A percentile compares a stretch with the other conserved stretches of the same genome.
These are phyloP conservation scores for Climacteris rufus DNA, from an alignment of 2,113 vertebrate species.

Conservation along the genomic window DNA sequence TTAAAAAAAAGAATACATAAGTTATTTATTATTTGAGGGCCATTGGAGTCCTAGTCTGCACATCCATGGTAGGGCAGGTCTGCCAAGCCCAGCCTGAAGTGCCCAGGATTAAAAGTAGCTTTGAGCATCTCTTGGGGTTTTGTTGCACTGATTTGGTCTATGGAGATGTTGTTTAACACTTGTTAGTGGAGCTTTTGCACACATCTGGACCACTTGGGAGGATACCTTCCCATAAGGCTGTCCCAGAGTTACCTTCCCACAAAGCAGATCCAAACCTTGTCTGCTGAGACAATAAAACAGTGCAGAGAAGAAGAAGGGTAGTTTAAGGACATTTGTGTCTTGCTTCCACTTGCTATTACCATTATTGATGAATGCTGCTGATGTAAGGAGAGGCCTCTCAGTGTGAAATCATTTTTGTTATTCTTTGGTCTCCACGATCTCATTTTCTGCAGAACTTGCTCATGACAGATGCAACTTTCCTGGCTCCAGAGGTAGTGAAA, in stretches of 20 bases:
- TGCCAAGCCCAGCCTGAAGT: neutral
- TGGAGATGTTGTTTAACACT: accelerated
- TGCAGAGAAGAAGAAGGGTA: neutral
- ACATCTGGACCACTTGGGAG: neutral
- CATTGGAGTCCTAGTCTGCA: neutral
- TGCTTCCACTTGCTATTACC: neutral
- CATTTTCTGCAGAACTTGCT: conserved; percentile 25
- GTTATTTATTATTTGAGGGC: neutral
- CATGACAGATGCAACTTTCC: conserved; percentile 29
- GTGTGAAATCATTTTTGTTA: neutral
- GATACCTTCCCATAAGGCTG: neutral
- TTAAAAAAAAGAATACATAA: neutral
- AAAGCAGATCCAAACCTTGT: neutral
- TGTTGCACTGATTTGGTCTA: neutral
- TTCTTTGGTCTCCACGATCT: neutral
- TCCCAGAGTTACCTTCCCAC: neutral
- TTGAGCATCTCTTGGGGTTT: neutral
- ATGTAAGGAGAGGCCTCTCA: neutral
- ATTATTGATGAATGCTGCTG: conserved; percentile 15
- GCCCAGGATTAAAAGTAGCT: neutral
- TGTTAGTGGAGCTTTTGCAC: neutral
- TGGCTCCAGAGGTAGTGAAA: conserved; percentile 24
- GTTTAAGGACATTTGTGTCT: neutral
- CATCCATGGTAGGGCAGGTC: neutral
- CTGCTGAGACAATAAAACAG: neutral